Base-by-base conservation (phyloP, 2,113 vertebrate species). In the Microtus oregoni region DNA sequence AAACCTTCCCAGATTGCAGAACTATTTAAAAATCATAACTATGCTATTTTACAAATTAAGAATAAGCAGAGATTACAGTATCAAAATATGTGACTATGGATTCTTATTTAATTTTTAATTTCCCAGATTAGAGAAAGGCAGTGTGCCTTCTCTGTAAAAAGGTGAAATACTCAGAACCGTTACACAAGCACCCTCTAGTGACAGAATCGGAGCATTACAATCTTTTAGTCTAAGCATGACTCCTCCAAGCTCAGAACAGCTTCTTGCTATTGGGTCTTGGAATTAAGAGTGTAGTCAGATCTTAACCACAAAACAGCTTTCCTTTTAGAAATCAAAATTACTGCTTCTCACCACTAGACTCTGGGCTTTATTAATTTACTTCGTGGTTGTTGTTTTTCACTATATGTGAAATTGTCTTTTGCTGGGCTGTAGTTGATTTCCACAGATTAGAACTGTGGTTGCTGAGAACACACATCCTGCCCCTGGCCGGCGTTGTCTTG, bases 161-260 rank as follows among this genome's bases (percentile, higher is more conserved):
- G 35, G 7, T 52, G 11, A 44, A 77, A 52, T 93, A 83, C 41
- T 96, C 70, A 92, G 90, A 94, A 61, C 19, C 7, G 2, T 82
- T 38, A 41, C 86, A 86, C 0, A 22, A 61, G 73, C 77, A 38
- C 14, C 97, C 94, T 79, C 97, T 98, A 83, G 96, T 86, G 97
- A 32, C 68, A 22, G 55, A 28, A 26, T 0, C 0, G 12, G 32
- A 35, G 78, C 89, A 97, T 75, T 96, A 77, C 96, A 96, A 2
- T 19, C 47, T 67, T 12, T 24, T 7, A 79, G 68, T 85, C 1
- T 41, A 26, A 15, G 30, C 7, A 11, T 13, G 11, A 87, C 13
- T 28, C 65, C 30, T 63, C 8, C 0, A 10, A 41, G 75, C 58
- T n/a, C 63, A 63, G 44, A 76, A 38, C 3, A 38, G 78, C 63